Base-by-base conservation (phyloP, 2,888 invertebrate species). In the Platycheirus rosarum region DNA sequence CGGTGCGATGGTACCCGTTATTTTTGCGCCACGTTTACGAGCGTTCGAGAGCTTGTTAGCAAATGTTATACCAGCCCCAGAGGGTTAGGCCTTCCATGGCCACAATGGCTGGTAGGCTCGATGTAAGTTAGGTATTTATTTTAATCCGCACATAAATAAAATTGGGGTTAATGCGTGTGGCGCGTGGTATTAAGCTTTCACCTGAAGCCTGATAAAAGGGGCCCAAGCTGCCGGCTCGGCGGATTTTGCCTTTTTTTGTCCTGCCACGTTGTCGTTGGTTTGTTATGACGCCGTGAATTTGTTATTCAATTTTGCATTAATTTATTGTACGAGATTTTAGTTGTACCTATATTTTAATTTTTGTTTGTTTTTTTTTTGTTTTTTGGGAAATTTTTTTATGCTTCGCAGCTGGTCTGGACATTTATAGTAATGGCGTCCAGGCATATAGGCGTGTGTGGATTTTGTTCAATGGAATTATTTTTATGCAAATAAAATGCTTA, bases 91-190 rank as follows among this genome's bases (percentile, higher is more conserved):
- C 29, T 32, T 23, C 23, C 6, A 23, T 23, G 11, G 51, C 20
- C 32, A 11, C 7, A 8, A 2, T 18, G 53, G n/a, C 20, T 16
- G 48, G n/a, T n/a, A n/a, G n/a, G 32, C 29, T 32, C 8, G 46
- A 48, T 40, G 55, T 40, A 40, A 55, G 37, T 2, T 9, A 57
- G 23, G 60, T 44, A 60, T 82, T 77, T 77, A 77, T 82, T 82
- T 82, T 77, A 82, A 77, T 82, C 77, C 82, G 77, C 77, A 82
- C 82, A 82, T 82, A 82, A 82, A 82, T 77, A 82, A 82, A 82
- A 82, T 82, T 77, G 82, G 82, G 82, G 82, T 76, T 82, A 82
- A 82, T 82, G 77, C 82, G 77, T 82, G 44, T 55, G 77, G 82
- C 48, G 75, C 55, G 70, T 42, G 77, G 82, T 49, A 82, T 82